These are phyloP conservation scores for Alentia gelatinosa DNA, from an alignment of 2,888 invertebrate genomes.

Conservation along the genomic window DNA sequence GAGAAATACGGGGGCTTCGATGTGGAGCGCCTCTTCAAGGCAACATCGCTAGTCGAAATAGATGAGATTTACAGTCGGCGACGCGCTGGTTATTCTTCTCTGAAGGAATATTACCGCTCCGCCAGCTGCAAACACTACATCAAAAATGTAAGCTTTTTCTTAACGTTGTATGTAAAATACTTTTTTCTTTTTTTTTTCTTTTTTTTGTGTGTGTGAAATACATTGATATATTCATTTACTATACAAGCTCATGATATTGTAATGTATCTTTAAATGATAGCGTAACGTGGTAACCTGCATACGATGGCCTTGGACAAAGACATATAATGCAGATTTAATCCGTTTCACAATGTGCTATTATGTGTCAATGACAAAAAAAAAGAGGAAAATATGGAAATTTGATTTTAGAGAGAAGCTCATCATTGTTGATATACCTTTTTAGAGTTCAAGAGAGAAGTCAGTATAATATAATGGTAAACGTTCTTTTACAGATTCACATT, in stretches of 20 bases:
- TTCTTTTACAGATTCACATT: conserved; percentile 84
- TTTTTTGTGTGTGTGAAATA: too few relatives aligned
- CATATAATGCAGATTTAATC: too few relatives aligned
- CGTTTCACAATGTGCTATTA: too few relatives aligned
- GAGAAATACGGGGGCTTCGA: conserved; percentile 84
- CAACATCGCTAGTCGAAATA: conserved; percentile 92
- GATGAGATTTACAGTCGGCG: conserved; percentile 94
- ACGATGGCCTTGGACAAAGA: too few relatives aligned
- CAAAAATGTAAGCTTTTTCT: conserved; percentile 83
- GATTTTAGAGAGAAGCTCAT: too few relatives aligned
- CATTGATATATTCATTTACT: too few relatives aligned
- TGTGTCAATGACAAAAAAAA: too few relatives aligned
- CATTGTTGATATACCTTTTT: too few relatives aligned
- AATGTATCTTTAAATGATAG: not conserved
- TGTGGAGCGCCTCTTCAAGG: conserved; percentile 90
- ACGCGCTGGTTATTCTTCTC: conserved; percentile 89
- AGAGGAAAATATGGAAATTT: not conserved
- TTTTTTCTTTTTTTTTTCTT: not conserved
- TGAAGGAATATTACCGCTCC: conserved; percentile 91
- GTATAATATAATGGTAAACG: not conserved
- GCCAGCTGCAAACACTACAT: conserved; percentile 91
- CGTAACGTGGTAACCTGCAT: too few relatives aligned
- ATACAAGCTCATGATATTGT: not conserved
- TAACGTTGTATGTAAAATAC: too few relatives aligned
- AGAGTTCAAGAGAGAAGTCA: not conserved